These are phyloP conservation scores for Tiaroga cobitis DNA, from an alignment of 2,797 vertebrate species.

Conservation along the genomic window DNA sequence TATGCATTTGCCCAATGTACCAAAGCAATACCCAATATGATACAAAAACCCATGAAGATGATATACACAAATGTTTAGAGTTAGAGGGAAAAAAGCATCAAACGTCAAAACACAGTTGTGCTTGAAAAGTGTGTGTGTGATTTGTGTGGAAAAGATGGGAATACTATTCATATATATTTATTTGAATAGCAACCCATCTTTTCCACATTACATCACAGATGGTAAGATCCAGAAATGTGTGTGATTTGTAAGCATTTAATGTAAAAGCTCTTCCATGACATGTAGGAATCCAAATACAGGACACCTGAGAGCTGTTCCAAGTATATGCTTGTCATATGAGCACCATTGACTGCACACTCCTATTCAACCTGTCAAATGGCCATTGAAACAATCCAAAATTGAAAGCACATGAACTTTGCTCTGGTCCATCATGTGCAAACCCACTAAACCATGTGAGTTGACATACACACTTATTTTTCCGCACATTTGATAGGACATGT, in stretches of 20 bases:
- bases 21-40: constrained; percentile 41
- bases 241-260: constrained; percentile 17
- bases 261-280: background rate
- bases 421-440: constrained; percentile 44
- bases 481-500: background rate
- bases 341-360: constrained; percentile 42
- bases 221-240: background rate
- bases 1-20: constrained; percentile 31
- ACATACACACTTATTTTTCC: background rate
- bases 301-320: constrained; percentile 50
- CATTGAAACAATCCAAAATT: constrained; percentile 30
- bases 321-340: constrained; percentile 63
- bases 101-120: constrained; percentile 3
- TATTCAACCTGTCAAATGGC: constrained; percentile 54
- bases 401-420: constrained; percentile 50
- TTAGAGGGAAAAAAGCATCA: background rate
- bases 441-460: background rate
- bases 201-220: background rate
- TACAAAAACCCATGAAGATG: constrained; percentile 34
- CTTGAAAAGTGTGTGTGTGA: background rate
- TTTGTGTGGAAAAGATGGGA: background rate
- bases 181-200: background rate
- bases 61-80: constrained; percentile 45
- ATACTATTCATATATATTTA: background rate
- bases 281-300: constrained; percentile 30